Base-by-base conservation (phyloP, 2,113 vertebrate genomes). In the Tachysurus fulvidraco region DNA sequence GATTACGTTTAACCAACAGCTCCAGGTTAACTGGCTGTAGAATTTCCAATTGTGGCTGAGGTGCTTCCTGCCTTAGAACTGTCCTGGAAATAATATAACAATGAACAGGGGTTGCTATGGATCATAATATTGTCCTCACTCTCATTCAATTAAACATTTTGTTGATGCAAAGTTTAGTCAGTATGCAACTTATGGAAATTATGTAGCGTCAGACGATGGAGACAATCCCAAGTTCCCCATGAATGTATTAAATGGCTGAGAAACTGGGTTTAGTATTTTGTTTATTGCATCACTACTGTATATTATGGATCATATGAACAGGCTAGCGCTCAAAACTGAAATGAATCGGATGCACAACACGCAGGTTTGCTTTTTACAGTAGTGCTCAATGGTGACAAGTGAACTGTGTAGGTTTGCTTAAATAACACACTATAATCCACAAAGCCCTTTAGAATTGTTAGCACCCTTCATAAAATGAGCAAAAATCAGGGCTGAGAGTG, bases 21-120 rank as follows among this genome's bases (percentile, higher is more conserved):
- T 97, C 95, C 46, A 99, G 87, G 91, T 98, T 98, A 92, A 98
- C 95, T n/a, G 98, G 98, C 85, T 96, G 93, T 83, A 99, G 95
- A 78, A 99, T 96, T 85, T 97, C 93, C 36, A 97, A 92, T 88
- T 98, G 96, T 16, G 93, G 90, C 90, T 94, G 91, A 0, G 90
- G 88, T 4, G 89, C 28, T 30, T 90, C 92, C 25, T 44, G 88
- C 59, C 93, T 94, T 85, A 96, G 69, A 21, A 91, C 92, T 8
- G 94, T 94, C 92, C 97, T 99, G 89, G n/a, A 64, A 80, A 78
- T 21, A 88, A 46, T 11, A 57, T 4, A 36, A 28, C 55, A 28
- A 80, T 80, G 30, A 83, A 83, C 30, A 54, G n/a, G n/a, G 21
- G 9, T 25, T 60, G 16, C 3, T 36, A 30, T 14, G 17, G 17